Conservation (phyloP, 2,113 vertebrate species). For the Phrynocephalus versicolor region DNA sequence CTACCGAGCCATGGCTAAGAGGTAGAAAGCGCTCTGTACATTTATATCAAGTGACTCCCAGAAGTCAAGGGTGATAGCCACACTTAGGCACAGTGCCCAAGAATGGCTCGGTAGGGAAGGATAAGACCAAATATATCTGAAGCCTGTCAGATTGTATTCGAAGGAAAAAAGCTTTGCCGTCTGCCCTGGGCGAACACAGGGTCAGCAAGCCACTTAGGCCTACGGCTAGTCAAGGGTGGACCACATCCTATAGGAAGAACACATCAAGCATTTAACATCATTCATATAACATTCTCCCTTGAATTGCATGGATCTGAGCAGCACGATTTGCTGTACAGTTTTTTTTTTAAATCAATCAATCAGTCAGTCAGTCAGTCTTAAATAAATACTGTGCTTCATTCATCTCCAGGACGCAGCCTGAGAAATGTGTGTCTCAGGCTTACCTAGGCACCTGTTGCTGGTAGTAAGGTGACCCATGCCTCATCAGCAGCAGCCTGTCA, state of each 20-base stretch:
- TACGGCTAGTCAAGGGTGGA: neutral
- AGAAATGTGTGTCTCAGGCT: no score
- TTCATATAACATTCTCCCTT: no score
- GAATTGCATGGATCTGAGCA: no score
- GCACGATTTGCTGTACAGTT: no score
- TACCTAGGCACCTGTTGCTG: no score
- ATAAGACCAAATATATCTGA: slow-evolving; percentile 21
- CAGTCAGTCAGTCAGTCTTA: no score
- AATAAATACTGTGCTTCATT: no score
- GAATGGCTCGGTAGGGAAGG: slow-evolving; percentile 43
- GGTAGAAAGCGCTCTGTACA: neutral
- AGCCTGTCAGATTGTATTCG: neutral
- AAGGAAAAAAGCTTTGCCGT: neutral
- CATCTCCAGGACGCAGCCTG: no score
- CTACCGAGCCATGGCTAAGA: neutral
- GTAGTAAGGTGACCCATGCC: no score
- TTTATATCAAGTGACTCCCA: neutral
- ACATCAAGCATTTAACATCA: neutral
- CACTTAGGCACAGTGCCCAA: neutral
- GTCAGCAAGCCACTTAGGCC: neutral
- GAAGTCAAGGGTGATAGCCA: neutral
- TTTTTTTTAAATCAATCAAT: no score
- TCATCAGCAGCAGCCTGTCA: no score
- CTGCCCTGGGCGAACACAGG: neutral
- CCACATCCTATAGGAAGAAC: neutral